These are phyloP conservation scores for Watsonalla binaria DNA, from an alignment of 2,888 invertebrate species.

Conservation along the genomic window DNA sequence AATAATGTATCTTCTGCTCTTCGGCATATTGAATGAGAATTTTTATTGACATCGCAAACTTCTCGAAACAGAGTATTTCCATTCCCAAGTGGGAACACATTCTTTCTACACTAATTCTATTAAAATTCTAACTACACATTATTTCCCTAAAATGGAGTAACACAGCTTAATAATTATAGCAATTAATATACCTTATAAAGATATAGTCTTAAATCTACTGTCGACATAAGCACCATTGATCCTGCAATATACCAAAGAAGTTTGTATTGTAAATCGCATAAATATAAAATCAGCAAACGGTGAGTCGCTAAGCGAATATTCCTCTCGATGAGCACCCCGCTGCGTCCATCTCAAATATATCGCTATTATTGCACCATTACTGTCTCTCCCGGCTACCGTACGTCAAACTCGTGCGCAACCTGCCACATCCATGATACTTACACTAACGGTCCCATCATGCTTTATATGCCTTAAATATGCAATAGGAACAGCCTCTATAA, in stretches of 20 bases:
- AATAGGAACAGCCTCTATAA: not conserved
- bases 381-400: slow-evolving; percentile 57
- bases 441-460: slow-evolving; percentile 37
- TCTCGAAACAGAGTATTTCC: too few species aligned
- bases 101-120: too few species aligned
- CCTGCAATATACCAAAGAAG: slow-evolving; percentile 1
- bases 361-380: slow-evolving; percentile 58
- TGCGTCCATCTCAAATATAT: slow-evolving; percentile 56
- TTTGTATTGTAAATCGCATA: slow-evolving; percentile 41
- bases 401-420: slow-evolving; percentile 54
- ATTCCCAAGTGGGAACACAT: too few species aligned
- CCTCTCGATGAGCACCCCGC: slow-evolving; percentile 48
- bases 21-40: too few species aligned
- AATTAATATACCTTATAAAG: too few species aligned
- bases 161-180: too few species aligned
- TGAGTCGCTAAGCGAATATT: slow-evolving; percentile 33
- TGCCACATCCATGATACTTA: slow-evolving; percentile 37
- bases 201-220: too few species aligned
- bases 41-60: too few species aligned
- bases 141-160: too few species aligned
- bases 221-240: not conserved
- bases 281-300: slow-evolving; percentile 27
- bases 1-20: too few species aligned
- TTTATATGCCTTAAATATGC: slow-evolving; percentile 27
- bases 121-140: too few species aligned